A percentile compares a stretch with the other conserved stretches of the same genome.
Conservation (phyloP, 2,888 invertebrate species). For the Heliconius hortense region DNA sequence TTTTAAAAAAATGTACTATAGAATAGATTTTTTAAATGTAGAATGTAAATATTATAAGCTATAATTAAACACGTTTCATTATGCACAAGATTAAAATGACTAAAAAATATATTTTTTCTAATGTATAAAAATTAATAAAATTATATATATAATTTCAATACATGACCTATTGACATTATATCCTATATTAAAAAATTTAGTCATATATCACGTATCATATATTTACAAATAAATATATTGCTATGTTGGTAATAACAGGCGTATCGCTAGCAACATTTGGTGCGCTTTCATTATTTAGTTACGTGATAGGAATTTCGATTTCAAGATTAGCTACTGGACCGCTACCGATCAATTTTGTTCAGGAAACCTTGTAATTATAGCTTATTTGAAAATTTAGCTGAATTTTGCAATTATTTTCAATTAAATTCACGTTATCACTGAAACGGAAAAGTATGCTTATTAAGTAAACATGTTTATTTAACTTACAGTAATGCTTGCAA, state of each 20-base stretch:
- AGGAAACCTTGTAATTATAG: slow-evolving; percentile 18
- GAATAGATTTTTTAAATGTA: too few relatives aligned
- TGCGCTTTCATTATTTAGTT: slow-evolving; percentile 65
- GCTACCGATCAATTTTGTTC: slow-evolving; percentile 14
- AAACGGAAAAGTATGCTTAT: neutral
- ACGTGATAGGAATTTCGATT: slow-evolving; percentile 73
- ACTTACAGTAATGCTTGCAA: neutral
- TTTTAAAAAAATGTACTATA: too few relatives aligned
- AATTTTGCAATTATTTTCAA: slow-evolving; percentile 2
- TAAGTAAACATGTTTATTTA: neutral
- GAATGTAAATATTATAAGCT: too few relatives aligned
- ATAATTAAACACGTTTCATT: too few relatives aligned
- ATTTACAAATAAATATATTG: slow-evolving; percentile 21
- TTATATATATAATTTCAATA: too few relatives aligned
- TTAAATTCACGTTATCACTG: neutral
- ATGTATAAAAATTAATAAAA: too few relatives aligned
- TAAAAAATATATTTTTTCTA: too few relatives aligned
- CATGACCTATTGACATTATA: too few relatives aligned
- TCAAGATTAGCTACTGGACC: slow-evolving; percentile 55
- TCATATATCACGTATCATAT: neutral
- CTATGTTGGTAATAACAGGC: slow-evolving; percentile 25
- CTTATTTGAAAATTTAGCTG: slow-evolving; percentile 17
- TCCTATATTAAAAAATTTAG: too few relatives aligned
- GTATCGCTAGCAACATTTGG: slow-evolving; percentile 61
- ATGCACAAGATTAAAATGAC: too few relatives aligned